phyloP scores from a whole-genome alignment of 2,797 vertebrate species.

The Staurois parvus region DNA sequence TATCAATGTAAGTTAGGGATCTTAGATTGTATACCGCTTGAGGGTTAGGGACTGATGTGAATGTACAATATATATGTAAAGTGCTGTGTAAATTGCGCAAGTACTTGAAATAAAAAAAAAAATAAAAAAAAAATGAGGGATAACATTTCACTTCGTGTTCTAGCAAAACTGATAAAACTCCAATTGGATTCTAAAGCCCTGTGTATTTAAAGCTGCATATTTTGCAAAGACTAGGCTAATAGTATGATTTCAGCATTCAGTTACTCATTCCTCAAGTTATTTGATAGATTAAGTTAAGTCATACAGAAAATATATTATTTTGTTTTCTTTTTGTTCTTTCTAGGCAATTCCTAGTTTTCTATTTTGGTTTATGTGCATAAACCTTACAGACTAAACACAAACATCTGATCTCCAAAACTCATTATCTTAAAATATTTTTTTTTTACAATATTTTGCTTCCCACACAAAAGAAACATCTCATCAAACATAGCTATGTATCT shows the following conservation, averaged over 20 bases:
- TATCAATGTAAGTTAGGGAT: too few relatives aligned
- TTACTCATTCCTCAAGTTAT: background rate
- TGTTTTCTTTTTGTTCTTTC: background rate
- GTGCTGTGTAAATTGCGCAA: too few relatives aligned
- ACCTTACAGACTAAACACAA: constrained; percentile 3
- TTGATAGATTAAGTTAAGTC: background rate
- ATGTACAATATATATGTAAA: too few relatives aligned
- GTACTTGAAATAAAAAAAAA: too few relatives aligned
- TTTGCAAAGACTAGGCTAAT: background rate
- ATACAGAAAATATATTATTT: background rate
- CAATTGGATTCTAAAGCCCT: too few relatives aligned
- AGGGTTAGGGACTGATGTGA: too few relatives aligned
- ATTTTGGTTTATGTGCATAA: constrained; percentile 9
- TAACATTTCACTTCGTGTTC: too few relatives aligned
- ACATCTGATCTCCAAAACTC: background rate
- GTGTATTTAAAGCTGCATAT: background rate
- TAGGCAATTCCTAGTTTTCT: background rate
- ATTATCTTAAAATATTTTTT: background rate
- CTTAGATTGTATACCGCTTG: too few relatives aligned
- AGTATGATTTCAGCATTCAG: background rate
- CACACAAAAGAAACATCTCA: background rate
- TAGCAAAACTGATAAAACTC: too few relatives aligned
- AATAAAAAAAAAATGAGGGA: too few relatives aligned
- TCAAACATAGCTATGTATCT: background rate
- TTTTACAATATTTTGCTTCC: background rate